Evolutionary conservation across 2,888 invertebrate genomes (phyloP), one percentile per base, ranked within the genome.

Genomic region (Yponomeuta cagnagella): DNA sequence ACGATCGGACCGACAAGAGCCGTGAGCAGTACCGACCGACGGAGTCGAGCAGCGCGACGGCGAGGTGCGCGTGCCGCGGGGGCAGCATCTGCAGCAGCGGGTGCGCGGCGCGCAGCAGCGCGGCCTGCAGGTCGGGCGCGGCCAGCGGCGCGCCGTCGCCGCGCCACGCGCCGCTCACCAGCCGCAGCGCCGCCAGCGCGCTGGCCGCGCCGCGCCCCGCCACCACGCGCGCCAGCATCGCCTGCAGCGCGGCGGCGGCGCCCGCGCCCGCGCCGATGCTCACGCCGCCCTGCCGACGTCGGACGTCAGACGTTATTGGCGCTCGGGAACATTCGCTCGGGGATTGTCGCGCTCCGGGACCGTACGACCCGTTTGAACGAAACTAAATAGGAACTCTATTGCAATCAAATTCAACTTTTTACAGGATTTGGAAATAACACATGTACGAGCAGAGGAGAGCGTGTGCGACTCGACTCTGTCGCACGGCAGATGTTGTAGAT

Each of bases 11-110:
- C 23, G 23, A 23, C 23, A 23, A 23, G 23, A 23, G 23, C 23
- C 23, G 23, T 23, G 23, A 23, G 23, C 23, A 23, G 23, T 23
- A 80, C 85, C 76, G 4, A 91, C 90, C 90, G 73, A 91, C 86
- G 30, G 88, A 96, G 95, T 70, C 96, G 95, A 93, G 96, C 95
- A 78, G 97, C 85, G 73, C 96, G 95, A 73, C 94, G 94, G 79
- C 95, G 93, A 77, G 94, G 90, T 69, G 94, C 94, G 78, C 94
- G 91, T 74, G 96, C 84, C 31, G 94, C 92, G 70, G 95, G 95
- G 74, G 93, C 92, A 73, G 95, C 94, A 81, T 95, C 94, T 72
- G 96, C 94, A 85, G 80, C 77, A 97, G 87, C 76, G 95, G 95
- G 77, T 95, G 93, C 58, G 96, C 93, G 2, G 97, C 94, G 80